phyloP scores from a whole-genome alignment of 2,888 invertebrate species.

The Parapristionchus giblindavisi region DNA sequence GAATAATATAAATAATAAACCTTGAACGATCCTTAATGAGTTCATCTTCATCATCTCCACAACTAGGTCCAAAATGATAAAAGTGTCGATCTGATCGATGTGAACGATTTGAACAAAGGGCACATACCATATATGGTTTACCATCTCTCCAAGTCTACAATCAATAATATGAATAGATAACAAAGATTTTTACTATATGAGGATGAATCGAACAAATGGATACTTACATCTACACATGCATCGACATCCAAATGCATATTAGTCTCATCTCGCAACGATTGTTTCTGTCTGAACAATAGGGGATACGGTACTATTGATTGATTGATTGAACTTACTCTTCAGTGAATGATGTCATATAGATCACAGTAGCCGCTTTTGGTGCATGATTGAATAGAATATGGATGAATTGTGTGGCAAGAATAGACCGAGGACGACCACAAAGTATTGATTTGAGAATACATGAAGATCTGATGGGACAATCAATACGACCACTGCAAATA shows the following conservation, averaged over 20 bases:
- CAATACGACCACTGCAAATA: neutral
- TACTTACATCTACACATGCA: neutral
- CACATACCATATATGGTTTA: neutral
- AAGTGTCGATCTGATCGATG: neutral
- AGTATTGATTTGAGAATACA: neutral
- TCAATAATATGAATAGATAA: neutral
- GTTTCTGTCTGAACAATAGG: neutral
- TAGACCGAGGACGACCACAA: slow-evolving; percentile 9
- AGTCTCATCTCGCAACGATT: slow-evolving; percentile 1
- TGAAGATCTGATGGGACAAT: neutral
- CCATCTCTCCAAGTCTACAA: neutral
- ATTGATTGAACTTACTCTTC: neutral
- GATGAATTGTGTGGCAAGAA: neutral
- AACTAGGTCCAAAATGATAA: neutral
- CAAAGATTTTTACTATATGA: neutral
- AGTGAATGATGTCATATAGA: neutral
- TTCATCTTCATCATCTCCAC: neutral
- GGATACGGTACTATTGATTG: neutral
- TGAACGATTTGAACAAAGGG: neutral
- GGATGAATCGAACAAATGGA: too few species aligned
- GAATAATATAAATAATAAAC: too few species aligned
- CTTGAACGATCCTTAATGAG: too few species aligned
- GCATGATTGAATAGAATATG: slow-evolving; percentile 1
- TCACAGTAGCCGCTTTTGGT: neutral
- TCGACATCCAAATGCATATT: slow-evolving; percentile 16